Conservation (phyloP, 2,113 vertebrate genomes). For the Chrysochloris asiatica region DNA sequence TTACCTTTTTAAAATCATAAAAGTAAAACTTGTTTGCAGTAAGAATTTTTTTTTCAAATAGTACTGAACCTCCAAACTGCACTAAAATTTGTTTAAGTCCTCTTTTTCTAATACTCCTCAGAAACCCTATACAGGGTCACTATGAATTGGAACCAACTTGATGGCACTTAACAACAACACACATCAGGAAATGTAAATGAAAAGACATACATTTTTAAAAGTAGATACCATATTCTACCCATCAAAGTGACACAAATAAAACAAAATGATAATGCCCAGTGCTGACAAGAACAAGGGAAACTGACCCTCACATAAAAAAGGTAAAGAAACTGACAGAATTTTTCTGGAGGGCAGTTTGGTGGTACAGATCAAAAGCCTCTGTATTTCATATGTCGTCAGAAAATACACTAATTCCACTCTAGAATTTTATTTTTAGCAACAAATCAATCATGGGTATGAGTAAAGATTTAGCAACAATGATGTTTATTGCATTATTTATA, state of each 20-base stretch:
- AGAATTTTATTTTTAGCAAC: constrained; percentile 51
- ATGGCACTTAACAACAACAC: too few species aligned
- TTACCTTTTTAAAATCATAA: too few species aligned
- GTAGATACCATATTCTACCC: constrained; percentile 43
- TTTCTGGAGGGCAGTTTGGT: not conserved
- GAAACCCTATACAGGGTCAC: too few species aligned
- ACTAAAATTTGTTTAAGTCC: too few species aligned
- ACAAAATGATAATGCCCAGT: constrained; percentile 37
- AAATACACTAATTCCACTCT: constrained; percentile 42
- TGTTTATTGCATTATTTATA: constrained; percentile 53
- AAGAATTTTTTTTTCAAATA: too few species aligned
- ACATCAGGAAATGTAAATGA: constrained; percentile 57
- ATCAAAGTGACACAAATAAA: constrained; percentile 64
- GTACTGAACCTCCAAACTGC: too few species aligned
- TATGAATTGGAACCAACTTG: too few species aligned
- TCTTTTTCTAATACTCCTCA: too few species aligned
- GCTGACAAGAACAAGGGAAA: constrained; percentile 36
- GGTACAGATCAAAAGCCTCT: constrained; percentile 30
- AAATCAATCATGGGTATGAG: not conserved
- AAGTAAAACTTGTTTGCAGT: too few species aligned
- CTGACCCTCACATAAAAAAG: constrained; percentile 30
- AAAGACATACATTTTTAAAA: not conserved
- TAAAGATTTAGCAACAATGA: constrained; percentile 59
- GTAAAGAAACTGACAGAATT: constrained; percentile 23
- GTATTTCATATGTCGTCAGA: not conserved